Base-by-base conservation (phyloP, 2,797 vertebrate genomes). In the Tragopan temminckii region DNA sequence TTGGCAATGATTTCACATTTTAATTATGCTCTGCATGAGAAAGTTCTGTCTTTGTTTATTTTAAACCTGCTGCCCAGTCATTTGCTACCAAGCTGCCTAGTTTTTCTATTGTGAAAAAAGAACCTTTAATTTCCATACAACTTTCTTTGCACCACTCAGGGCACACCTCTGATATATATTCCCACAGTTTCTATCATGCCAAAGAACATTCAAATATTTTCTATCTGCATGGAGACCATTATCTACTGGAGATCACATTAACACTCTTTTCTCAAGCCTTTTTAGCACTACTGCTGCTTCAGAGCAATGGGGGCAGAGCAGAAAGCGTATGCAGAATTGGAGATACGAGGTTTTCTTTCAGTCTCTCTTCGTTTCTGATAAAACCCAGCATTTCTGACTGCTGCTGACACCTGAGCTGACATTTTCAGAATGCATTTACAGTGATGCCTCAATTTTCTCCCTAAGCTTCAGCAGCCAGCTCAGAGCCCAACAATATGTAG, bases 1-100 rank as follows among this genome's bases (percentile, higher is more conserved):
- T 69, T 84, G 85, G 86, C 86, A 88, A 83, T 6, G 59, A 88
- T 79, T 95, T 93, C 93, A 84, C 85, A 75, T 90, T 68, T 71
- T 93, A 88, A 86, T 91, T 93, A 83, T 8, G 57, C 55, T 91
- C 74, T 59, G 55, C 92, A 78, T 63, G 67, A 76, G 83, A 40
- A 93, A 70, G 43, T 46, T 36, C 77, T 79, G 80, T 59, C 38
- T 36, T 48, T 88, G 74, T 91, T 94, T 86, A 58, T 80, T 93
- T 88, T 80, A 94, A 94, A 95, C 85, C 83, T 86, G 83, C 85
- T 90, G 90, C 63, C 66, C 29, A 42, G 53, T 69, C 85, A 71
- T 83, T 33, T 38, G 77, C 59, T n/a, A 63, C 0, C 21, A 38
- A 55, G 58, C 42, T 57, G 58, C 70, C 50, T 2, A 1, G 55